Evolutionary conservation across 2,888 invertebrate species (phyloP), one percentile per base, ranked within the genome.

Genomic region (Bembecia ichneumoniformis): DNA sequence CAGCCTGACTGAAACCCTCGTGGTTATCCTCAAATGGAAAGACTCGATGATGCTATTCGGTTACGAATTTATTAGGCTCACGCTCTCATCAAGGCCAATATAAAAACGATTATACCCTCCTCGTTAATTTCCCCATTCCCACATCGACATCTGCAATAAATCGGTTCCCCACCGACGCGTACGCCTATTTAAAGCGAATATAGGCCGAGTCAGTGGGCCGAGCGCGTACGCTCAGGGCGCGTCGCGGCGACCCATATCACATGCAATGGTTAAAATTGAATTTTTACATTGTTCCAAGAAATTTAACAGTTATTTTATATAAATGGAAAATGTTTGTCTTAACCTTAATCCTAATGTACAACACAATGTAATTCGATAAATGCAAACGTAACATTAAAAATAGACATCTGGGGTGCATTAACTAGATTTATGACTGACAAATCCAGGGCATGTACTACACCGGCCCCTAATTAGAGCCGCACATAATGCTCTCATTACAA

Each of bases 121-220:
- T n/a, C 9, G 13, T 40, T 13, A 7, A 55, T 57, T 60, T 61
- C 49, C 49, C 36, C 55, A 57, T 60, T 62, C 54, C 50, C n/a
- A 58, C 55, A 59, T 64, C 64, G 68, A 60, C 62, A 63, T 60
- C 63, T 63, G 69, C 67, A 68, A 69, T 66, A 58, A 52, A 14
- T 50, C 43, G n/a, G 47, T 44, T 47, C 35, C 47, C 44, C 51
- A 46, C 55, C 51, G 65, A 64, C 71, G 71, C 68, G 59, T 50
- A 51, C 66, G 67, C 71, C 72, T 75, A 75, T 77, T 75, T 71
- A 66, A 66, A 65, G 60, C 53, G 62, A 66, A 69, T 70, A 57
- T 77, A 68, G 76, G 74, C 60, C 76, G 70, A 77, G 77, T 77
- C 77, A 78, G 68, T 78, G 66, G 74, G 76, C 52, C 75, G 66